Evolutionary conservation across 2,888 invertebrate species (phyloP).

Genomic region (Dendrolimus houi): DNA sequence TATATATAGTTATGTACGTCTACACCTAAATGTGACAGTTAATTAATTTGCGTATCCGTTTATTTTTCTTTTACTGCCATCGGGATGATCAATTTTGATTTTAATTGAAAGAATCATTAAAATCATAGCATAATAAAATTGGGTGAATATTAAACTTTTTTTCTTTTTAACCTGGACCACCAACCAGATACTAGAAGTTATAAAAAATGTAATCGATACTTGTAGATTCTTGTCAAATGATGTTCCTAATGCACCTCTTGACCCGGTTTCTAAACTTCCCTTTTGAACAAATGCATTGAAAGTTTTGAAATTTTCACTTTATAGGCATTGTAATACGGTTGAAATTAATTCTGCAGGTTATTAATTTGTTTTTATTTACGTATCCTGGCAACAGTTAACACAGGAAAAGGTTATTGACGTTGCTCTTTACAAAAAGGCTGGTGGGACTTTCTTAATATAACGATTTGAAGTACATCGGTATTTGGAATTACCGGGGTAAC

Average conservation of each 20-base stretch:
- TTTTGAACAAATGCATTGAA: constrained; percentile 5
- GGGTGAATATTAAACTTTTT: too few relatives aligned
- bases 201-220: constrained; percentile 25
- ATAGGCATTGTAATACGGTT: constrained; percentile 17
- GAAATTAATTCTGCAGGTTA: constrained; percentile 9
- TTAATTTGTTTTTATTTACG: constrained; percentile 37
- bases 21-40: too few relatives aligned
- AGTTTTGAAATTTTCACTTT: constrained; percentile 18
- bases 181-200: neutral
- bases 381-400: constrained; percentile 47
- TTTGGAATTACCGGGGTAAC: too few relatives aligned
- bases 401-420: constrained; percentile 35
- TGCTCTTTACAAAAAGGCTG: constrained; percentile 6
- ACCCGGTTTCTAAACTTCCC: constrained; percentile 26
- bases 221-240: constrained; percentile 25
- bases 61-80: too few relatives aligned
- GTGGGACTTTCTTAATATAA: too few relatives aligned
- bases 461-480: too few relatives aligned
- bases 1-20: too few relatives aligned
- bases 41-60: too few relatives aligned
- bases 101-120: too few relatives aligned
- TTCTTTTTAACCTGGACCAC: neutral
- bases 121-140: too few relatives aligned
- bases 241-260: constrained; percentile 29
- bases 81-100: too few relatives aligned